A percentile compares a stretch with the other conserved stretches of the same genome.
Conservation (phyloP, 1,140 invertebrate genomes). For the Drosophila willistoni region DNA sequence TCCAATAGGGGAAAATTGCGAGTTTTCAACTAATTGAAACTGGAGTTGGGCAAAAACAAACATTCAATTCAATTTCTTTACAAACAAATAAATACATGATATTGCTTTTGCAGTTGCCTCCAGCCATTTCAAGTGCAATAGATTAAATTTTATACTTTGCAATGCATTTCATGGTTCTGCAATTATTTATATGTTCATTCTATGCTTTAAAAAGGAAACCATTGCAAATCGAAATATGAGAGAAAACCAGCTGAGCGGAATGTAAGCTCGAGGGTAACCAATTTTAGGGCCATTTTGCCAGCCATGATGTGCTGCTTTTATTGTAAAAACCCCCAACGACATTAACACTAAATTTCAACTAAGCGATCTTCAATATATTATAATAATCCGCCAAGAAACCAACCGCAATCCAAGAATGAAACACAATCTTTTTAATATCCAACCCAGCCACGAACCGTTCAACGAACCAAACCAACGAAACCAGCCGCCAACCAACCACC, state of each 20-base stretch:
- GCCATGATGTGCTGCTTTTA: constrained; percentile 32
- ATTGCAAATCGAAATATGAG: not conserved
- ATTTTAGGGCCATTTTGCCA: constrained; percentile 24
- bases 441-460: constrained; percentile 17
- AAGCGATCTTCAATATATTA: constrained; percentile 78
- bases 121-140: too few relatives aligned
- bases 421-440: constrained; percentile 73
- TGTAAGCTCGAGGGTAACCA: constrained; percentile 9
- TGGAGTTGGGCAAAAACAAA: not conserved
- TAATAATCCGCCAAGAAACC: constrained; percentile 64
- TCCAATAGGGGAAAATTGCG: constrained; percentile 54
- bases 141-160: not conserved
- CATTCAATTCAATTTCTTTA: not conserved
- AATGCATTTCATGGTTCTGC: not conserved
- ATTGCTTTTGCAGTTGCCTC: too few relatives aligned
- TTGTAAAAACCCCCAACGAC: constrained; percentile 35
- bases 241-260: not conserved
- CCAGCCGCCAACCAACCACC: constrained; percentile 26
- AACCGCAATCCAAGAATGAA: constrained; percentile 66
- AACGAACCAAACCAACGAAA: constrained; percentile 9
- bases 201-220: not conserved
- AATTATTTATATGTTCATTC: too few relatives aligned
- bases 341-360: constrained; percentile 76
- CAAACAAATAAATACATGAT: too few relatives aligned
- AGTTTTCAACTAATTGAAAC: constrained; percentile 38